Evolutionary conservation across 2,888 invertebrate genomes (phyloP), one percentile per base, ranked within the genome.

Genomic region (Limnephilus auricula): DNA sequence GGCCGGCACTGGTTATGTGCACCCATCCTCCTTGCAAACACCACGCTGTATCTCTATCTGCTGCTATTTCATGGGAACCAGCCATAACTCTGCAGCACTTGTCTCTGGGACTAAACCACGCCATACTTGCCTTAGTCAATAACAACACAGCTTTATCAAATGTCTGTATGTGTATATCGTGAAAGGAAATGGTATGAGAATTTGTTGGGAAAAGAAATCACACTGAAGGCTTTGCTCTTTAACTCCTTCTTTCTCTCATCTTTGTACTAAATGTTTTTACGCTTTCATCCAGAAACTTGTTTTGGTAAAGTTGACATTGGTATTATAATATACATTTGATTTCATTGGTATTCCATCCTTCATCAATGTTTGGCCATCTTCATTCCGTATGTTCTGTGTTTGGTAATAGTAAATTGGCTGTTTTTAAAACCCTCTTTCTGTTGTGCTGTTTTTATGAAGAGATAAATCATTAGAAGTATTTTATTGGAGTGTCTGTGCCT

Each of bases 161-260:
- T 65, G 50, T 18, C 50, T 50, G 65, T 65, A 25, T 50, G 25
- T 65, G 18, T 25, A n/a, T 65, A n/a, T 65, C n/a, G 65, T n/a
- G 65, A 65, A 65, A 65, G 65, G 65, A 65, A 65, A 25, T 2
- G 10, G 65, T 65, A n/a, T 65, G 65, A n/a, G 65, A 65, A 65
- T 65, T 65, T 6, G 25, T 65, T 25, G 65, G 65, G n/a, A 65
- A 65, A 65, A 65, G 65, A 65, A 65, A 65, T 65, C 65, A 65
- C 65, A 65, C 65, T 65, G 65, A 65, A n/a, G 65, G 65, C 65
- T 65, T n/a, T 65, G 25, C 65, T 65, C 65, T 65, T 65, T 65
- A n/a, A 25, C 65, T 65, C 65, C 65, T 6, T 25, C 5, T 65
- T 65, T 6, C 65, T 25, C 65, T 65, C 65, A 65, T 93, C 34